Percentiles rank a stretch among this genome's conserved stretches.
phyloP scores from a whole-genome alignment of 2,113 vertebrate genomes.

The Otolemur garnettii region DNA sequence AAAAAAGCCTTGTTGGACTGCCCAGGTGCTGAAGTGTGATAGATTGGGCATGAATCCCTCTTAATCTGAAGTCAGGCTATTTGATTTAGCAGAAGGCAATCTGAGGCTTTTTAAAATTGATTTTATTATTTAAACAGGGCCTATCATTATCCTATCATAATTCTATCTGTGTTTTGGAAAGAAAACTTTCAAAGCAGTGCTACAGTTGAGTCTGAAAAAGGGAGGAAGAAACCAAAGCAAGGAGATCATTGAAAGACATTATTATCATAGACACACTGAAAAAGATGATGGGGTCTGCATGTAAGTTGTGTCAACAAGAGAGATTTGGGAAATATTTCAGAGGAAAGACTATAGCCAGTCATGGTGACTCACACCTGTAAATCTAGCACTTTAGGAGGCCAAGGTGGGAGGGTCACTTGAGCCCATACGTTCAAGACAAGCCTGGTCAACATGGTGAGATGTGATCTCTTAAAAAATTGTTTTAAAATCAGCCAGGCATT shows the following conservation, averaged over 20 bases:
- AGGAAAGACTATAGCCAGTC: not conserved
- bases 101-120: not conserved
- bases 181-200: not conserved
- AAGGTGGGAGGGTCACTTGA: too few relatives aligned
- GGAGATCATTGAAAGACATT: not conserved
- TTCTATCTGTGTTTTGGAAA: not conserved
- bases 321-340: not conserved
- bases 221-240: not conserved
- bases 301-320: not conserved
- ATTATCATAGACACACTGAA: not conserved
- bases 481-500: too few relatives aligned
- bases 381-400: too few relatives aligned
- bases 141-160: not conserved
- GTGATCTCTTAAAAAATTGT: too few relatives aligned
- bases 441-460: too few relatives aligned
- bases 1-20: too few relatives aligned
- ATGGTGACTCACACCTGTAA: too few relatives aligned
- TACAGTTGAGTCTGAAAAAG: not conserved
- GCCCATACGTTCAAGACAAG: too few relatives aligned
- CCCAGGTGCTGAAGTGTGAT: not conserved
- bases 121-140: not conserved
- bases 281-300: not conserved
- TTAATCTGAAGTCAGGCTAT: conserved; percentile 33
- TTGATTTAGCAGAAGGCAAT: conserved; percentile 4
- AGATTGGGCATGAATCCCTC: not conserved